Conservation (phyloP, 2,888 invertebrate genomes). For the Leptarthrus brevirostris region DNA sequence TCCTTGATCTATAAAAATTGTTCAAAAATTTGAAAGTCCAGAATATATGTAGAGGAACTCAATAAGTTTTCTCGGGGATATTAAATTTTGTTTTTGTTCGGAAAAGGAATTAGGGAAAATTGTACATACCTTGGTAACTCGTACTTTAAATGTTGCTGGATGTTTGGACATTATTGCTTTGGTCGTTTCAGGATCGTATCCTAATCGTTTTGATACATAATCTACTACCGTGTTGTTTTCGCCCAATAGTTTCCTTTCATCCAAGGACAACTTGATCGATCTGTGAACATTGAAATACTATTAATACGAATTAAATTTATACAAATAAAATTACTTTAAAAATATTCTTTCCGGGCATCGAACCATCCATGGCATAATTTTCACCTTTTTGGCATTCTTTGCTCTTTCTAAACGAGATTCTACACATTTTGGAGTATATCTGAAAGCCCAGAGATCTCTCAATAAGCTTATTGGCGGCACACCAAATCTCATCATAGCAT, state of each 20-base stretch:
- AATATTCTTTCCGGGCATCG: conserved; percentile 71
- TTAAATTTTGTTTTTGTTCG: too few relatives aligned
- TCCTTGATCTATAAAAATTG: conserved; percentile 69
- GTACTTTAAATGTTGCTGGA: conserved; percentile 69
- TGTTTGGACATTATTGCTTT: conserved; percentile 69
- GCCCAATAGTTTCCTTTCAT: conserved; percentile 69
- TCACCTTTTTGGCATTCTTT: conserved; percentile 68
- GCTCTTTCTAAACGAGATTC: conserved; percentile 69
- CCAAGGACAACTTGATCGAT: conserved; percentile 61
- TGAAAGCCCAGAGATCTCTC: conserved; percentile 74
- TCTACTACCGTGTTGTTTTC: conserved; percentile 68
- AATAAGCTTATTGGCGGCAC: conserved; percentile 70
- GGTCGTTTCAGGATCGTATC: conserved; percentile 67
- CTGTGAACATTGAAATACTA: conserved; percentile 64
- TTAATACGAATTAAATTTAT: conserved; percentile 8
- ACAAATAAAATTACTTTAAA: not conserved
- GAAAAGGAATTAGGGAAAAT: too few relatives aligned
- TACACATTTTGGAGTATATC: conserved; percentile 71
- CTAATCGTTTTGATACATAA: conserved; percentile 70
- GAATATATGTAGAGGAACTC: too few relatives aligned
- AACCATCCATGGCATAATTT: conserved; percentile 76
- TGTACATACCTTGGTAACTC: conserved; percentile 73
- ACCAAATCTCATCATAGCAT: conserved; percentile 70
- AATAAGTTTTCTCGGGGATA: too few relatives aligned
- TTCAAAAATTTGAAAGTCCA: too few relatives aligned